Percentiles rank a stretch among this genome's conserved stretches.
Conservation (phyloP, 1,140 invertebrate genomes). For the Phymorhynchus buccinoides region DNA sequence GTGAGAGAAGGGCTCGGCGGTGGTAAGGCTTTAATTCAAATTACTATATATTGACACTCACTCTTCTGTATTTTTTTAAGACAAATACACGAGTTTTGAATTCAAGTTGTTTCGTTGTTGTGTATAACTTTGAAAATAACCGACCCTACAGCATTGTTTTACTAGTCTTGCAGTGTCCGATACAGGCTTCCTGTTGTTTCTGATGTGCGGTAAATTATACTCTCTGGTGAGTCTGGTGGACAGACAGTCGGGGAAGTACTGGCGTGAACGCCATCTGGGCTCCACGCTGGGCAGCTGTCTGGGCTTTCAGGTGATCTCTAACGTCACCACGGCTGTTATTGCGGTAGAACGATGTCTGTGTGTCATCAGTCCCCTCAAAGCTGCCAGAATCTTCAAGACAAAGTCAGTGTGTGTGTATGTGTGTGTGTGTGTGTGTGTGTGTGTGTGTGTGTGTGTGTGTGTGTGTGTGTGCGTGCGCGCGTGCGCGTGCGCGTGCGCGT, state of each 20-base stretch:
- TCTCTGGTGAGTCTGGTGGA: neutral
- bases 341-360: neutral
- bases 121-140: too few species aligned
- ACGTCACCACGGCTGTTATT: neutral
- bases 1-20: too few species aligned
- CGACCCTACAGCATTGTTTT: too few species aligned
- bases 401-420: neutral
- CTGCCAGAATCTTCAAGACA: neutral
- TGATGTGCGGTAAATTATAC: conserved; percentile 8
- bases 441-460: too few species aligned
- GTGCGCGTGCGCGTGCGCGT: too few species aligned
- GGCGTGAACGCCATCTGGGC: neutral
- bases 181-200: neutral
- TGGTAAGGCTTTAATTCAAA: too few species aligned
- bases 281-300: neutral
- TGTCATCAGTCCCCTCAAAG: neutral
- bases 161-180: neutral
- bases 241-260: neutral
- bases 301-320: neutral
- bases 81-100: too few species aligned
- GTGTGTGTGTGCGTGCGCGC: too few species aligned
- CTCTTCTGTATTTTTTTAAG: too few species aligned
- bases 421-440: too few species aligned
- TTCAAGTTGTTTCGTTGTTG: too few species aligned
- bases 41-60: too few species aligned